Evolutionary conservation across 37 sponge, comb jelly and placozoan species (phyloP).

Genomic region (Petrosia ficiformis): DNA sequence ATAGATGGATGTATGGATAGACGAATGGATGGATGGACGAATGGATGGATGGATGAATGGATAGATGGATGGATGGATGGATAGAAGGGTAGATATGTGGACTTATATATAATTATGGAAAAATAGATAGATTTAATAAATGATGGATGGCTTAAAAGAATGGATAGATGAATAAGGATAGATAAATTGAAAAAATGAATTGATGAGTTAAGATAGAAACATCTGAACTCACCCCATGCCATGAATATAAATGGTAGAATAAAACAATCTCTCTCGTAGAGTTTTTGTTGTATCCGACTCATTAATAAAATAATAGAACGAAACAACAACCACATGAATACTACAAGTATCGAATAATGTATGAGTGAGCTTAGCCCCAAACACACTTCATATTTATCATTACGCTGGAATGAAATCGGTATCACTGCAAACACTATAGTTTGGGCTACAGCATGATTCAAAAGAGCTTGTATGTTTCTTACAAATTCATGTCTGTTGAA

Average conservation of each 20-base stretch:
- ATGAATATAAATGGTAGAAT: slow-evolving; percentile 16
- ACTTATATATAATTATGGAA: too few relatives aligned
- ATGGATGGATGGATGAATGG: too few relatives aligned
- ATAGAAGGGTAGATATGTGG: too few relatives aligned
- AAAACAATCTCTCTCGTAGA: slow-evolving; percentile 36
- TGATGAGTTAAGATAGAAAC: too few relatives aligned
- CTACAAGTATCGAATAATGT: slow-evolving; percentile 23
- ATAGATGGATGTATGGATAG: too few relatives aligned
- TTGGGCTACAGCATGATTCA: slow-evolving; percentile 6
- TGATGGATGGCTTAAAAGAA: too few relatives aligned
- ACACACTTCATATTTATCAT: slow-evolving; percentile 2
- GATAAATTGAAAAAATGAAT: not conserved
- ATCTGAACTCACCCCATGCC: slow-evolving; percentile 24
- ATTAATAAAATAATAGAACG: slow-evolving; percentile 10
- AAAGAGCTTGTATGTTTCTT: slow-evolving; percentile 16
- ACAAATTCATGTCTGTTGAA: not conserved
- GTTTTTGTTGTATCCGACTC: slow-evolving; percentile 3
- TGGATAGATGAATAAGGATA: not conserved
- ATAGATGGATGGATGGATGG: too few relatives aligned
- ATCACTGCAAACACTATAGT: slow-evolving; percentile 1
- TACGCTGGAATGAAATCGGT: slow-evolving; percentile 11
- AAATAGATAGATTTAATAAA: too few relatives aligned
- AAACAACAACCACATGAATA: slow-evolving; percentile 17
- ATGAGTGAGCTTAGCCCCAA: slow-evolving; percentile 14
- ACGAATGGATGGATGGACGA: too few relatives aligned